Evolutionary conservation across 2,888 invertebrate genomes (phyloP), one percentile per base, ranked within the genome.

Genomic region (Cryptus armator): DNA sequence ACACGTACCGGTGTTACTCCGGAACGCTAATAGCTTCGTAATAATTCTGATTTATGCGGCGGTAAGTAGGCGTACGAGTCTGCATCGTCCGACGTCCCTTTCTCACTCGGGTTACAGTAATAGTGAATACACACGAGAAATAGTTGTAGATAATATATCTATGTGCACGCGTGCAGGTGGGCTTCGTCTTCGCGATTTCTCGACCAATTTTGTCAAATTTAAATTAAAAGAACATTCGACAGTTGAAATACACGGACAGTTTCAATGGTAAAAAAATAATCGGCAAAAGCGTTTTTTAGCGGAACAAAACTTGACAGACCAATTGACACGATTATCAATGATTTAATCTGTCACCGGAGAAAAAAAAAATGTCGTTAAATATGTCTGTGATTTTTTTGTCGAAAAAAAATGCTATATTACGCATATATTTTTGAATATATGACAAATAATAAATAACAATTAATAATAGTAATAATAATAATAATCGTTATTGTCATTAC

Each of bases 1-100:
- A 91, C 91, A 89, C 90, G 92, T 91, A 91, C 91, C 90, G 89
- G 90, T 91, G 91, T 92, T 92, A 91, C 91, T 90, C 88, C 88
- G 88, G 90, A 89, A 91, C 89, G 91, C 90, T 92, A 92, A 92
- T 92, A 91, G 90, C 90, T 91, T 89, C 88, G 92, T 91, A 92
- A 92, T 92, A 92, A 93, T 92, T 92, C 91, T 91, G 92, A 92
- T 92, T 92, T 92, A 92, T 92, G 91, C 90, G 88, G 87, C 88
- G 89, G 89, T 90, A 91, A 92, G 90, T 90, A 90, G 90, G 88
- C 89, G 87, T 81, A 89, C 86, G 88, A 87, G 85, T 76, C 85
- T 87, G 87, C 87, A 86, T 86, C 86, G 88, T 86, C 82, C 87
- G 29, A 51, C 29, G 76, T 51, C 46, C 66, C 72, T 80, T 72